These are phyloP conservation scores for Himalopsyche japonica DNA, from an alignment of 2,888 invertebrate species.

Conservation along the genomic window DNA sequence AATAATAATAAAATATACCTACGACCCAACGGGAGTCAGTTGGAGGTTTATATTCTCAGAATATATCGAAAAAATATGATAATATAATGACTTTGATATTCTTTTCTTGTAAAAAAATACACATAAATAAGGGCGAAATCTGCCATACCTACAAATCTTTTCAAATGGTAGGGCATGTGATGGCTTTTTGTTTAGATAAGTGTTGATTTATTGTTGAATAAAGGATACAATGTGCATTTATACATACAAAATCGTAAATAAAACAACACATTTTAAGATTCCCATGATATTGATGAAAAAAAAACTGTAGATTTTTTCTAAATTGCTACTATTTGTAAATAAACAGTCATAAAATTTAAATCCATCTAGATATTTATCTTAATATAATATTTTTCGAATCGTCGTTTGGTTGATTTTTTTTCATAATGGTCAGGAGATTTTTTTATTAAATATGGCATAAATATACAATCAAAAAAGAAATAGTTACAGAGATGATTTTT, in stretches of 20 bases:
- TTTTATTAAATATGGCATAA: no score
- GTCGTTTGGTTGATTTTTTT: no score
- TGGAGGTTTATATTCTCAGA: slow-evolving; percentile 3
- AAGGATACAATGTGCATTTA: not conserved
- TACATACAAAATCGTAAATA: not conserved
- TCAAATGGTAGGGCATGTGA: not conserved
- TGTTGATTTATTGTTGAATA: slow-evolving; percentile 32
- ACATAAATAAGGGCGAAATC: not conserved
- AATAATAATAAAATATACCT: not conserved
- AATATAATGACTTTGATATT: slow-evolving; percentile 22
- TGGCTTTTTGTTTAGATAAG: slow-evolving; percentile 24
- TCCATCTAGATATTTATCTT: no score
- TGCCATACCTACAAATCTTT: not conserved
- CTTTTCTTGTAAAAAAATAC: slow-evolving; percentile 15
- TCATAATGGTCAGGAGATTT: no score
- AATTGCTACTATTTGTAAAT: not conserved
- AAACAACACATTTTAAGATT: not conserved
- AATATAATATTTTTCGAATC: no score
- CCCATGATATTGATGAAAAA: not conserved
- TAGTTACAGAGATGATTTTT: no score
- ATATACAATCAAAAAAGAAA: no score
- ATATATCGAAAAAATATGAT: slow-evolving; percentile 36
- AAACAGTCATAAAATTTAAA: not conserved
- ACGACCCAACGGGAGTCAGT: not conserved
- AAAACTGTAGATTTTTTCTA: not conserved